A percentile compares a stretch with the other conserved stretches of the same genome.
Evolutionary conservation across 2,888 invertebrate species (phyloP).

Genomic region (Drosophila aldrichi): DNA sequence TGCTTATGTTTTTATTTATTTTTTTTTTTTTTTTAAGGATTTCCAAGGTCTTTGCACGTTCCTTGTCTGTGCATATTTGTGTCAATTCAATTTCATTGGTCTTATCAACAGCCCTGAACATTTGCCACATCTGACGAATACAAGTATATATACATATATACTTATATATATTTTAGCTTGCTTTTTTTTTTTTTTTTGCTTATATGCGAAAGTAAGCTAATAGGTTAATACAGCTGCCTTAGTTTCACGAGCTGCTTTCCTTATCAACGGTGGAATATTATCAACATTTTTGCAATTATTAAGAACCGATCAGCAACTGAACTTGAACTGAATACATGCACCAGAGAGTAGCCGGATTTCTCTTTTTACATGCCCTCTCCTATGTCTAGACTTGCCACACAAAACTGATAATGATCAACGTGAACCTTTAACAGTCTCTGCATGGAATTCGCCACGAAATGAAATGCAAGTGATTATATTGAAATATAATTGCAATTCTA

Average conservation of each 20-base stretch:
- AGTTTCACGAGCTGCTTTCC: background rate
- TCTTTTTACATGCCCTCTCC: background rate
- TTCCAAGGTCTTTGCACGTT: background rate
- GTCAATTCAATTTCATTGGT: slow-evolving; percentile 23
- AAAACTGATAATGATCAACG: background rate
- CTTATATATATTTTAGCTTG: background rate
- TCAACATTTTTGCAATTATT: background rate
- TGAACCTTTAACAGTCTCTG: background rate
- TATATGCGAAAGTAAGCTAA: background rate
- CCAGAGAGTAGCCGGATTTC: background rate
- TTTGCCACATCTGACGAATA: background rate
- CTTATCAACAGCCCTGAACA: slow-evolving; percentile 41
- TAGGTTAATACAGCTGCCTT: background rate
- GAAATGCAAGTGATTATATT: no score
- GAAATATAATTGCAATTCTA: no score
- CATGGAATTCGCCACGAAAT: background rate
- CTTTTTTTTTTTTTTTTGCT: background rate
- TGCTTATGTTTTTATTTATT: background rate
- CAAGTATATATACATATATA: background rate
- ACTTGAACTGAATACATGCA: background rate
- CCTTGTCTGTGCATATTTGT: background rate
- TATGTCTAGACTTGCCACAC: background rate
- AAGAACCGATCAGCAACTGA: background rate
- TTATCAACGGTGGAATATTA: background rate
- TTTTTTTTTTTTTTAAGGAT: no score